phyloP scores from a whole-genome alignment of 2,888 invertebrate species.

The Sinodicranocentrus sp. region DNA sequence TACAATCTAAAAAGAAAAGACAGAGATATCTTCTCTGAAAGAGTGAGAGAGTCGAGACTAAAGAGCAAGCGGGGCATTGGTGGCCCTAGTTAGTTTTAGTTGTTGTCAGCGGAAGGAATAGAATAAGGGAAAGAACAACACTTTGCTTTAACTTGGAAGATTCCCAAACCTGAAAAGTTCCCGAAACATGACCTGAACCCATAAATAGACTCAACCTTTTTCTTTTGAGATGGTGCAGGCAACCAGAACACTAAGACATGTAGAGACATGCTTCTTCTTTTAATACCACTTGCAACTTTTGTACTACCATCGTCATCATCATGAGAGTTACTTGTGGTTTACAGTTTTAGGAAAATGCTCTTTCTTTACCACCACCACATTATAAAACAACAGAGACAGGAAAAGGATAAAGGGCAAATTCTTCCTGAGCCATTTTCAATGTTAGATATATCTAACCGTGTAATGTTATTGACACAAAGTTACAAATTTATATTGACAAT shows the following conservation, averaged over 20 bases:
- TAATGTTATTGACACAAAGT: background rate
- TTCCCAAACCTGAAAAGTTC: constrained; percentile 65
- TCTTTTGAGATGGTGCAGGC: constrained; percentile 35
- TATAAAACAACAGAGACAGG: background rate
- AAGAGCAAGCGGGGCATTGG: background rate
- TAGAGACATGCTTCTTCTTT: constrained; percentile 17
- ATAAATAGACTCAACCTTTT: constrained; percentile 65
- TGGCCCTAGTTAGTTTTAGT: constrained; percentile 2
- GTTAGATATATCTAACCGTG: background rate
- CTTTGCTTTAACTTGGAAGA: constrained; percentile 60
- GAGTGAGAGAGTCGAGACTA: background rate
- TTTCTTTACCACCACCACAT: background rate
- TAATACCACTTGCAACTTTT: constrained; percentile 10
- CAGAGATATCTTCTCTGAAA: constrained; percentile 7
- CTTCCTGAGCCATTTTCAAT: constrained; percentile 25
- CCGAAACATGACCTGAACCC: constrained; percentile 67
- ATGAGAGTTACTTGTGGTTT: constrained; percentile 41
- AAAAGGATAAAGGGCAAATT: constrained; percentile 7
- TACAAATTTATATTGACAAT: background rate
- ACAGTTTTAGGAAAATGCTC: constrained; percentile 29
- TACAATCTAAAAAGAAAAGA: constrained; percentile 48
- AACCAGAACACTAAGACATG: constrained; percentile 12
- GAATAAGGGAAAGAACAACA: constrained; percentile 48
- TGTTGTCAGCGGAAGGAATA: constrained; percentile 52
- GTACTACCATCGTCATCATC: constrained; percentile 3